A percentile compares a stretch with the other conserved stretches of the same genome.
Evolutionary conservation across 2,888 invertebrate genomes (phyloP).

Genomic region (Saturnia pavonia): DNA sequence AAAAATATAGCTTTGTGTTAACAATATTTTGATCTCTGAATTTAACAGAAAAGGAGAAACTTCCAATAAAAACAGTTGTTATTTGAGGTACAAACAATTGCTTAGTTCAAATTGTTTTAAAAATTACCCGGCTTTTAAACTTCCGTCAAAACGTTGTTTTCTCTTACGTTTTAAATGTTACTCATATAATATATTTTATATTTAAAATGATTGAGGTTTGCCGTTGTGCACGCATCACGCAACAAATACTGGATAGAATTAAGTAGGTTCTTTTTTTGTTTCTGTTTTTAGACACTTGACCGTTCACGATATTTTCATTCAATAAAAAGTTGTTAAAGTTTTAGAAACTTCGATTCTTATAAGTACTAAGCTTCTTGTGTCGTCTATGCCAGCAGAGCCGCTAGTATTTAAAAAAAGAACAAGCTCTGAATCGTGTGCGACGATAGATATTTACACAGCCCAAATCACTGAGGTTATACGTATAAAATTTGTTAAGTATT

Average conservation of each 20-base stretch:
- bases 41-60: neutral
- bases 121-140: neutral
- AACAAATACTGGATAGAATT: too few relatives aligned
- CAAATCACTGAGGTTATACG: neutral
- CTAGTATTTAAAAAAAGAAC: neutral
- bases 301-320: too few relatives aligned
- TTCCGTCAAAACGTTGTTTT: neutral
- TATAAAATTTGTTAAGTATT: neutral
- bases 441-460: neutral
- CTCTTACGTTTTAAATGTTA: neutral
- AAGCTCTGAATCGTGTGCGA: neutral
- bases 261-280: too few relatives aligned
- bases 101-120: neutral
- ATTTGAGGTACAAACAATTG: neutral
- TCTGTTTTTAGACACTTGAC: too few relatives aligned
- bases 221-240: too few relatives aligned
- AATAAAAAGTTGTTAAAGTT: too few relatives aligned
- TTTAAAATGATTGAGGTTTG: too few relatives aligned
- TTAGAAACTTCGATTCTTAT: too few relatives aligned
- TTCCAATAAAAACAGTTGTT: neutral
- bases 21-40: neutral
- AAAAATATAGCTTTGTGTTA: neutral
- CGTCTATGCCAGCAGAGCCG: too few relatives aligned
- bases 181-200: neutral
- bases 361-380: too few relatives aligned